Conservation (phyloP, 2,888 invertebrate species). For the Pherbina coryleti region DNA sequence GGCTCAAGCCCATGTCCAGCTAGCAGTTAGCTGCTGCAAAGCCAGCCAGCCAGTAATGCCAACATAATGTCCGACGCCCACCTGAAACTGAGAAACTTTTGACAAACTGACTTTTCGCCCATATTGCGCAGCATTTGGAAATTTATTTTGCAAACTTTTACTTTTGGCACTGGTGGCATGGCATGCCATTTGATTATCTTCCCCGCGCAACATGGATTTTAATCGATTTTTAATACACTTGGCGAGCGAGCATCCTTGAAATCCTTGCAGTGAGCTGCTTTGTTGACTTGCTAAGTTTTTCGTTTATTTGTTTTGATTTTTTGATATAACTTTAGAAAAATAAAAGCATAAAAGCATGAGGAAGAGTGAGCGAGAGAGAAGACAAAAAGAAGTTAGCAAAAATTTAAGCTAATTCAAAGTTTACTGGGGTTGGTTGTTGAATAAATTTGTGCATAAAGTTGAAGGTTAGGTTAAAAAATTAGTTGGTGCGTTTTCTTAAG, state of each 20-base stretch:
- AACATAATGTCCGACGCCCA: not conserved
- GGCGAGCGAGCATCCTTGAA: slow-evolving; percentile 23
- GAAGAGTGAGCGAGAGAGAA: not conserved
- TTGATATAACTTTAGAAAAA: not conserved
- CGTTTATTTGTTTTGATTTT: not conserved
- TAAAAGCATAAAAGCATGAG: not conserved
- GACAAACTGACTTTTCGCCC: not conserved
- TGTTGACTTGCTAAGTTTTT: not conserved
- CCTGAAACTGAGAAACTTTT: not conserved
- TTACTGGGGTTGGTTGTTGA: not conserved
- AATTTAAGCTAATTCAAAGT: not conserved
- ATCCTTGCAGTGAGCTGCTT: slow-evolving; percentile 21
- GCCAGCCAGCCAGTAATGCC: not conserved
- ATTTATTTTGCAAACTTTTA: not conserved
- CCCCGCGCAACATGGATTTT: not conserved
- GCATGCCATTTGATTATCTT: not conserved
- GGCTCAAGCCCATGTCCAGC: not conserved
- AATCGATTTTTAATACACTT: slow-evolving; percentile 33
- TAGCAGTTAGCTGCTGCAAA: not conserved
- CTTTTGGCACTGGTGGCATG: not conserved
- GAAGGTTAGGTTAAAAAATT: not conserved
- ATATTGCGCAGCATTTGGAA: slow-evolving; percentile 6
- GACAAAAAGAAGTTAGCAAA: not conserved
- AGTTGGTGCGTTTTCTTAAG: too few relatives aligned
- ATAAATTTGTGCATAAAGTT: slow-evolving; percentile 12